Conservation (phyloP, 2,888 invertebrate genomes). For the Sphaerophoria rueppellii region DNA sequence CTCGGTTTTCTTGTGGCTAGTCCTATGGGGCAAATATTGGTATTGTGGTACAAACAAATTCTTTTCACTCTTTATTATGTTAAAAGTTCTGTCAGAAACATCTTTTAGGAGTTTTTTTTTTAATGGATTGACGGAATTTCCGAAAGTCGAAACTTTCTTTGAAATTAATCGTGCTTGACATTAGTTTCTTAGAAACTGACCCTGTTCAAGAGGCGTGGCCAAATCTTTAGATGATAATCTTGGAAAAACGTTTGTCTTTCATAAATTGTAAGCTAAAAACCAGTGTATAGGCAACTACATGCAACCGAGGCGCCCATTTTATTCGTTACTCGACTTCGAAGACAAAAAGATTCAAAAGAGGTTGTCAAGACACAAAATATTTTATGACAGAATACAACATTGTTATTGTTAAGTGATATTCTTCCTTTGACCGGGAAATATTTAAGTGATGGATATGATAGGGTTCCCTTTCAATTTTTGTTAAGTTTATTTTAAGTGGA, state of each 20-base stretch:
- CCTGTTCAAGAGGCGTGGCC: too few relatives aligned
- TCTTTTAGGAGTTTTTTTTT: too few relatives aligned
- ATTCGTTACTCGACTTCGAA: neutral
- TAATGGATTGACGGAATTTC: too few relatives aligned
- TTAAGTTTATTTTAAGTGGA: slow-evolving; percentile 14
- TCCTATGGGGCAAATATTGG: neutral
- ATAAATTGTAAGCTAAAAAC: neutral
- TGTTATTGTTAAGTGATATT: slow-evolving; percentile 5
- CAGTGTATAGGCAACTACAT: neutral
- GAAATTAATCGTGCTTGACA: too few relatives aligned
- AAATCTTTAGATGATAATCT: too few relatives aligned
- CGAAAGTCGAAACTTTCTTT: too few relatives aligned
- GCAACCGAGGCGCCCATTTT: neutral
- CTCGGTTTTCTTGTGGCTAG: neutral
- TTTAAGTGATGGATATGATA: slow-evolving; percentile 13
- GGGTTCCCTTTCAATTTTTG: neutral
- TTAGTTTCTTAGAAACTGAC: too few relatives aligned
- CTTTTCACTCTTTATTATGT: neutral
- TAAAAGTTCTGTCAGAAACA: neutral
- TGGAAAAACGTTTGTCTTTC: too few relatives aligned
- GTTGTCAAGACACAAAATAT: slow-evolving; percentile 8
- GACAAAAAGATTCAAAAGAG: slow-evolving; percentile 4
- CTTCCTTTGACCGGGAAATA: slow-evolving; percentile 18
- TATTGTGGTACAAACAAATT: neutral
- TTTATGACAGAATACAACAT: slow-evolving; percentile 8